A percentile compares a stretch with the other conserved stretches of the same genome.
Evolutionary conservation across 2,113 vertebrate species (phyloP).

Genomic region (Silurus asotus): DNA sequence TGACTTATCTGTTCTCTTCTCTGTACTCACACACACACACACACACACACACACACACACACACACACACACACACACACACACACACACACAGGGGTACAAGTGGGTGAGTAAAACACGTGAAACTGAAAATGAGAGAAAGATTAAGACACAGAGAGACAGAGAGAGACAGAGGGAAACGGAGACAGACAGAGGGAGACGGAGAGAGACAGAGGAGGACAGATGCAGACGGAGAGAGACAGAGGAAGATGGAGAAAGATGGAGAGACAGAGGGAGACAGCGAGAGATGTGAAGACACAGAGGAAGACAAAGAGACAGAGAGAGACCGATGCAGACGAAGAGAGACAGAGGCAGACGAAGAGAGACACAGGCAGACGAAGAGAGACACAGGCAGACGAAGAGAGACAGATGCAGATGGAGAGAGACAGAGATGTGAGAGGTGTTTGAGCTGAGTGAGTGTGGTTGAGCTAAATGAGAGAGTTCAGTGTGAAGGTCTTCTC

Average conservation of each 20-base stretch:
- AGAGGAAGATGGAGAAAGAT: too few relatives aligned
- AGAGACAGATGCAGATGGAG: neutral
- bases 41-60: conserved; percentile 34
- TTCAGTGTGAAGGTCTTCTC: neutral
- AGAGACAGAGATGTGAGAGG: neutral
- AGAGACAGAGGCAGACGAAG: neutral
- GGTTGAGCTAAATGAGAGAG: neutral
- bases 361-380: neutral
- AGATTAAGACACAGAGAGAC: neutral
- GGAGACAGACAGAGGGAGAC: too few relatives aligned
- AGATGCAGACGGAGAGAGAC: too few relatives aligned
- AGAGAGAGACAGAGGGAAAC: neutral
- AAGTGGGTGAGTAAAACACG: neutral
- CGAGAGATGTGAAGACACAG: too few relatives aligned
- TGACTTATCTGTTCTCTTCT: conserved; percentile 94
- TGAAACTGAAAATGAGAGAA: neutral
- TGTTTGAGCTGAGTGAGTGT: neutral
- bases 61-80: conserved; percentile 4
- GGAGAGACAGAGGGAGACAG: too few relatives aligned
- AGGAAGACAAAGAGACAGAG: too few relatives aligned
- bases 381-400: too few relatives aligned
- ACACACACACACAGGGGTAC: conserved; percentile 3
- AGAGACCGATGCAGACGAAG: too few relatives aligned
- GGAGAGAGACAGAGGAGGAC: too few relatives aligned
- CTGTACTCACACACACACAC: conserved; percentile 64